These are phyloP conservation scores for Sebastes minor DNA, from an alignment of 2,797 vertebrate species.

Conservation along the genomic window DNA sequence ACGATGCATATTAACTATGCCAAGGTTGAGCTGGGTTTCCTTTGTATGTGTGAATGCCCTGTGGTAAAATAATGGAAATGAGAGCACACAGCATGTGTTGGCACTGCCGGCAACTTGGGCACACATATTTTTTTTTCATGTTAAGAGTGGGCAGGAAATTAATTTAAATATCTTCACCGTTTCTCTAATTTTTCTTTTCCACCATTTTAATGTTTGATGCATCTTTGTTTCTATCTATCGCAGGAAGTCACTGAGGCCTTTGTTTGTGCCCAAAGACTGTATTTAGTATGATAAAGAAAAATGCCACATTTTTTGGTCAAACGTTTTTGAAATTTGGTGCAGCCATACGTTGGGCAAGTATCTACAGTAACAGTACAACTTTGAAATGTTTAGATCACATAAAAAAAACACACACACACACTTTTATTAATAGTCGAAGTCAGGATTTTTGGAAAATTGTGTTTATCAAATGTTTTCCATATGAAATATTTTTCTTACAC, in stretches of 20 bases:
- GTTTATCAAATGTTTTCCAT: too few relatives aligned
- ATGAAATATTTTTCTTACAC: too few relatives aligned
- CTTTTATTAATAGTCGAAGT: too few relatives aligned
- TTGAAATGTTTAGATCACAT: too few relatives aligned
- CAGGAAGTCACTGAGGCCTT: neutral
- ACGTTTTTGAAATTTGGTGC: too few relatives aligned
- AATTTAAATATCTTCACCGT: slow-evolving; percentile 13
- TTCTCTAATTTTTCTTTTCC: slow-evolving; percentile 1
- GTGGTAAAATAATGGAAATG: slow-evolving; percentile 42
- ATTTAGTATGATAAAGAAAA: too few relatives aligned
- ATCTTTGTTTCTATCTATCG: neutral
- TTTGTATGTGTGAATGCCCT: slow-evolving; percentile 17
- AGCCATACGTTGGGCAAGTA: too few relatives aligned
- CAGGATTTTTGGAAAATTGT: too few relatives aligned
- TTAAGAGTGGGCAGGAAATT: slow-evolving; percentile 27
- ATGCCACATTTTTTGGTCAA: too few relatives aligned
- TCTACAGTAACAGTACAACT: too few relatives aligned
- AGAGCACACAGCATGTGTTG: slow-evolving; percentile 19
- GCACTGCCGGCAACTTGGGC: slow-evolving; percentile 26
- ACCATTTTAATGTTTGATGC: neutral
- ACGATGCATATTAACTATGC: slow-evolving; percentile 25
- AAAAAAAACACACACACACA: too few relatives aligned
- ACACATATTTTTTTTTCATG: neutral
- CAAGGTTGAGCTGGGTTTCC: slow-evolving; percentile 4
- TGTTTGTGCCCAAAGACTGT: neutral